These are phyloP conservation scores for Todiramphus chloris DNA, from an alignment of 2,113 vertebrate genomes.

Conservation along the genomic window DNA sequence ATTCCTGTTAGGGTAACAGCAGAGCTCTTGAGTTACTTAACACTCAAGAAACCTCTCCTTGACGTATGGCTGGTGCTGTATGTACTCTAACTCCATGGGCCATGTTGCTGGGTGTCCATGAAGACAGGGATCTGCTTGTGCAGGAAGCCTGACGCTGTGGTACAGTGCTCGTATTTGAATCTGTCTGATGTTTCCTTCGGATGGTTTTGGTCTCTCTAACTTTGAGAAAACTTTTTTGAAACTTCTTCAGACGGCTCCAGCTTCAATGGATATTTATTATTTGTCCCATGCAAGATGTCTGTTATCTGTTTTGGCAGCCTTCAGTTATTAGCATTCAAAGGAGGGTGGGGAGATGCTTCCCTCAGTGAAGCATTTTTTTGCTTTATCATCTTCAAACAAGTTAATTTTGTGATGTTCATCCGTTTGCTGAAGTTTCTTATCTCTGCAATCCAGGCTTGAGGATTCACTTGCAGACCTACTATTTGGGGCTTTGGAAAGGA, in stretches of 20 bases:
- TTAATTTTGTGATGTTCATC: conserved; percentile 35
- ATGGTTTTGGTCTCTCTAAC: not conserved
- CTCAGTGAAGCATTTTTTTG: not conserved
- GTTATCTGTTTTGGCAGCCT: conserved; percentile 62
- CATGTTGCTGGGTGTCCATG: not conserved
- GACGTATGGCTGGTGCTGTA: not conserved
- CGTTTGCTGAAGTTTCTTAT: conserved; percentile 52
- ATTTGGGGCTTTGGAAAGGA: not conserved
- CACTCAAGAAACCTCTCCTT: not conserved
- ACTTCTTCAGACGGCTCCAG: not conserved
- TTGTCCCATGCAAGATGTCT: not conserved
- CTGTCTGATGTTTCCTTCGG: conserved; percentile 5
- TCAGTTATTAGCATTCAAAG: conserved; percentile 39
- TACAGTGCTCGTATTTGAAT: not conserved
- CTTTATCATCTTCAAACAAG: conserved; percentile 53
- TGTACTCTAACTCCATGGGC: not conserved
- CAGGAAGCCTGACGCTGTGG: not conserved
- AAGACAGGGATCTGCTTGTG: not conserved
- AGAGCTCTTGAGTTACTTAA: not conserved
- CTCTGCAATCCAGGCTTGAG: conserved; percentile 49
- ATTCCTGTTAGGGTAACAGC: not conserved
- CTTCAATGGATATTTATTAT: conserved; percentile 23
- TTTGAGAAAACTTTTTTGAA: conserved; percentile 13
- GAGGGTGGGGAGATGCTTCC: not conserved
- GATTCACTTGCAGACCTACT: not conserved